Conservation (phyloP, 2,113 vertebrate genomes). For the Bubalus kerabau region DNA sequence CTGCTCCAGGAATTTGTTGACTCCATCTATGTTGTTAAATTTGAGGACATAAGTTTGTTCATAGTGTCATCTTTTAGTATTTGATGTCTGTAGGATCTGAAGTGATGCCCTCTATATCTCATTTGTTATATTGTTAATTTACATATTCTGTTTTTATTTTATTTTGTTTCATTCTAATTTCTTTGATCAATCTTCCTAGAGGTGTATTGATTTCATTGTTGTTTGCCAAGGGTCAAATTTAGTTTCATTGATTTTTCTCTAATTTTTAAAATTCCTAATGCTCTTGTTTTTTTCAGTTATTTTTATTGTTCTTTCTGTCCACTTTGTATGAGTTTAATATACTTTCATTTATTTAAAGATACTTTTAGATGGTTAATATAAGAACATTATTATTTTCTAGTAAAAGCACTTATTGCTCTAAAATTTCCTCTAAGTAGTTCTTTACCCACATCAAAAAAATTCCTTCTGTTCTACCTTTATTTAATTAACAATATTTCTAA, state of each 20-base stretch:
- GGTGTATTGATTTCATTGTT: background rate
- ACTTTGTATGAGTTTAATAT: background rate
- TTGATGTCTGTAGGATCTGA: background rate
- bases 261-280: background rate
- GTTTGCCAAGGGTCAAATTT: background rate
- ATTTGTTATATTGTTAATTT: background rate
- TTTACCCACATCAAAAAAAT: background rate
- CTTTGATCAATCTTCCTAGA: background rate
- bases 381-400: background rate
- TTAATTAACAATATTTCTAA: background rate
- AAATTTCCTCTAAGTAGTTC: background rate
- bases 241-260: background rate
- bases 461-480: background rate
- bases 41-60: background rate
- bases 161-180: background rate
- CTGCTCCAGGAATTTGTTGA: background rate
- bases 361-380: background rate
- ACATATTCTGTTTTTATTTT: background rate
- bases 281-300: background rate
- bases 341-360: background rate
- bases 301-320: background rate
- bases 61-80: background rate
- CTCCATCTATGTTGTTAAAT: background rate
- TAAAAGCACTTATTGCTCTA: background rate
- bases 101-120: background rate